Percentiles rank a stretch among this genome's conserved stretches.
These are phyloP conservation scores for Leptopilina boulardi DNA, from an alignment of 1,140 invertebrate species.

Conservation along the genomic window DNA sequence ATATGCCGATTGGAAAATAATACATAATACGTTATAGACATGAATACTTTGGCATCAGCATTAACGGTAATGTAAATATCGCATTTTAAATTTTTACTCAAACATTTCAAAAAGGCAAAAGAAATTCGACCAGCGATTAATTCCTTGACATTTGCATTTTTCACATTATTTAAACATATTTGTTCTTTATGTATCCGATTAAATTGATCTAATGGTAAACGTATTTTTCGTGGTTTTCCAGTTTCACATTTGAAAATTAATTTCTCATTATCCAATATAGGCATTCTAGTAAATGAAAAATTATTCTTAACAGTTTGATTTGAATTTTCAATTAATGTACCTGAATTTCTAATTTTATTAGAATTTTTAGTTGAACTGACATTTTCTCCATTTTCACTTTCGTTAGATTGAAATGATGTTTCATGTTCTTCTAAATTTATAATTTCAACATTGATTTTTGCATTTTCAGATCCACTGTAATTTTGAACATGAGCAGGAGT, in stretches of 20 bases:
- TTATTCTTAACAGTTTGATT: too few relatives aligned
- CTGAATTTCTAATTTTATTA: too few relatives aligned
- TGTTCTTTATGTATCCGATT: background rate
- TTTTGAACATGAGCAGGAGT: conserved; percentile 62
- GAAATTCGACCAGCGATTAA: background rate
- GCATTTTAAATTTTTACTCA: background rate
- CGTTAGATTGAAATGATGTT: background rate
- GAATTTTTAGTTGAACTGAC: too few relatives aligned
- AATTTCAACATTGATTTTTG: conserved; percentile 5
- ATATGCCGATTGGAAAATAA: background rate
- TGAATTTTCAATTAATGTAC: too few relatives aligned
- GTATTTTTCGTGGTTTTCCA: background rate
- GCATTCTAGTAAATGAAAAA: too few relatives aligned
- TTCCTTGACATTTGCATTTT: background rate
- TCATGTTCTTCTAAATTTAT: background rate
- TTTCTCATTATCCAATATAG: too few relatives aligned
- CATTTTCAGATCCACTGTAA: conserved; percentile 51
- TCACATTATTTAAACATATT: conserved; percentile 17
- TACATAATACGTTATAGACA: background rate
- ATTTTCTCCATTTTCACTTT: too few relatives aligned
- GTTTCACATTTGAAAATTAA: background rate
- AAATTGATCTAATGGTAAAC: background rate
- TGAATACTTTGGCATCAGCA: background rate
- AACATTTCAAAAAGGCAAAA: background rate
- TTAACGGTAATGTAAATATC: background rate